Percentiles rank a stretch among this genome's conserved stretches.
phyloP scores from a whole-genome alignment of 2,113 vertebrate species.

The Cyanocitta stelleri region DNA sequence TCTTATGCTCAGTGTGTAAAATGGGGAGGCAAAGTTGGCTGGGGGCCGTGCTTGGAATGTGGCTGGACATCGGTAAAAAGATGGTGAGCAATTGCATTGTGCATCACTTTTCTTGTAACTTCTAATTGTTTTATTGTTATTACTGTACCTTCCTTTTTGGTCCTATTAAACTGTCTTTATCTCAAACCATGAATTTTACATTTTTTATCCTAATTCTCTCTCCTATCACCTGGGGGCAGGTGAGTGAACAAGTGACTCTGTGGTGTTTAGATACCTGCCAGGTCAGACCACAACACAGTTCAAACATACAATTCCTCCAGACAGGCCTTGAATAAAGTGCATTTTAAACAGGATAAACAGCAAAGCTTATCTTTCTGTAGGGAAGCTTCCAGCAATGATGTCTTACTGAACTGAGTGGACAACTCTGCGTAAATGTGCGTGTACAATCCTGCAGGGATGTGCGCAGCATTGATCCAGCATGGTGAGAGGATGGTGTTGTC shows the following conservation, averaged over 20 bases:
- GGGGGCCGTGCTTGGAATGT: not conserved
- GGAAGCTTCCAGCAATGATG: not conserved
- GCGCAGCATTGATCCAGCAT: rapidly evolving
- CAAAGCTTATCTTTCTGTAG: not conserved
- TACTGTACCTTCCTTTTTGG: not conserved
- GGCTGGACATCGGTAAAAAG: not conserved
- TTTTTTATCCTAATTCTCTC: not conserved
- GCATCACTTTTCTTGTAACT: not conserved
- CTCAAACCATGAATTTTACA: not conserved
- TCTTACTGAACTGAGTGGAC: not conserved
- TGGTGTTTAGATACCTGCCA: not conserved
- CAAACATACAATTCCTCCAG: not conserved
- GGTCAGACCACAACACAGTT: not conserved
- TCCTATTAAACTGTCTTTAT: not conserved
- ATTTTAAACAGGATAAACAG: not conserved
- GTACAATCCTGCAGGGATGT: not conserved
- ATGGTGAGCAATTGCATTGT: not conserved
- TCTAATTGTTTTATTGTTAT: not conserved
- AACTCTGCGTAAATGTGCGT: not conserved
- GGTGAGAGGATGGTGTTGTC: not conserved
- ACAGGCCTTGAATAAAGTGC: not conserved
- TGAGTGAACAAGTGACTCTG: rapidly evolving
- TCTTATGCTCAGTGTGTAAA: not conserved
- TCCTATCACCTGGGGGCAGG: rapidly evolving
- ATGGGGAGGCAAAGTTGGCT: not conserved